phyloP scores from a whole-genome alignment of 2,797 vertebrate species.

The Parauchenoglanis punctatus region DNA sequence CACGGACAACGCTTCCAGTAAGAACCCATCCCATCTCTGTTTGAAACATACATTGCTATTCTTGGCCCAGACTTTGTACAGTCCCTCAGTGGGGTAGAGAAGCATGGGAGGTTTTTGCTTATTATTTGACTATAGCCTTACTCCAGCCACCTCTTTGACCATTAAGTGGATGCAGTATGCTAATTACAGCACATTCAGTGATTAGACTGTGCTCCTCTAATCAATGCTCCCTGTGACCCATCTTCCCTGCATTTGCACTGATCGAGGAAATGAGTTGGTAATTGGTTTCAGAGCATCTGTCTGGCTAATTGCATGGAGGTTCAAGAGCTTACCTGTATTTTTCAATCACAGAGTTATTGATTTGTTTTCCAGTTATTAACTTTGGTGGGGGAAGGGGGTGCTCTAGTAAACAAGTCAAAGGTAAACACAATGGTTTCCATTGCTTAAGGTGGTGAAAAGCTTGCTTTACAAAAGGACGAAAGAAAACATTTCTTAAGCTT shows the following conservation, averaged over 20 bases:
- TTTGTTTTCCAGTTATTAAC: constrained; percentile 46
- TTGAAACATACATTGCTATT: background rate
- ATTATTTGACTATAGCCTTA: constrained; percentile 28
- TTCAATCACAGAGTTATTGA: constrained; percentile 42
- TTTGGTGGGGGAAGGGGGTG: background rate
- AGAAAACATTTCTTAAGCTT: constrained; percentile 48
- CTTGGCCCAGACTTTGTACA: constrained; percentile 5
- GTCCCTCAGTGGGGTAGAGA: constrained; percentile 13
- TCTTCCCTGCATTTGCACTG: constrained; percentile 21
- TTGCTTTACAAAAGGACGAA: background rate
- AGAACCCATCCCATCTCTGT: constrained; percentile 21
- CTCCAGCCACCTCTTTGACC: background rate
- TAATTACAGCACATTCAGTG: constrained; percentile 57
- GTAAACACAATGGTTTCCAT: background rate
- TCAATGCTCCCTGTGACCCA: constrained; percentile 55
- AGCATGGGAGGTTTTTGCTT: constrained; percentile 6
- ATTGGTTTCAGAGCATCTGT: constrained; percentile 57
- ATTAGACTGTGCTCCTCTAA: constrained; percentile 66
- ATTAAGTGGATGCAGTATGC: constrained; percentile 7
- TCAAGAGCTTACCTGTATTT: constrained; percentile 37
- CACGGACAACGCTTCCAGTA: constrained; percentile 3
- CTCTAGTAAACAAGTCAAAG: constrained; percentile 4
- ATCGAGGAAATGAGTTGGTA: constrained; percentile 55
- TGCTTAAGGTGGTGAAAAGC: background rate
- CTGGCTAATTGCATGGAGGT: constrained; percentile 49